Conservation (phyloP, 2,113 vertebrate genomes). For the Phycodurus eques region DNA sequence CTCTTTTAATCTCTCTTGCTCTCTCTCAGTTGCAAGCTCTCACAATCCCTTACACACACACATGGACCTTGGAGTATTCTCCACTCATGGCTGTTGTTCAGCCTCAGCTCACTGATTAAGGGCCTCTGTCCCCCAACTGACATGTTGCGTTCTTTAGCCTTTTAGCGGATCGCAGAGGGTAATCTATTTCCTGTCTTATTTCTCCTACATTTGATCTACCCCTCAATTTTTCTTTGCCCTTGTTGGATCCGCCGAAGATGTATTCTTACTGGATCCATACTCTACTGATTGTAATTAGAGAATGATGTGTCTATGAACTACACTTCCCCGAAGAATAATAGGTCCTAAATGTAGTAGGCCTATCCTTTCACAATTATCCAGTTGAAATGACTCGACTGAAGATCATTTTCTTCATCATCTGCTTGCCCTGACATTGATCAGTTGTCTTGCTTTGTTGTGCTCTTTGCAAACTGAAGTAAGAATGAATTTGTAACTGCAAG, state of each 20-base stretch:
- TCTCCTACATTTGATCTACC: background rate
- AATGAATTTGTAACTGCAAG: background rate
- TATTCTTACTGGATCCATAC: background rate
- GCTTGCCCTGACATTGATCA: background rate
- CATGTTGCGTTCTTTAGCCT: slow-evolving; percentile 46
- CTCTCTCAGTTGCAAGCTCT: background rate
- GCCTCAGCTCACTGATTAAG: slow-evolving; percentile 52
- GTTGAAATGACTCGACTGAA: background rate
- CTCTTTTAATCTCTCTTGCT: slow-evolving; percentile 7
- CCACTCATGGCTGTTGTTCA: slow-evolving; percentile 19
- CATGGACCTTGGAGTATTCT: slow-evolving; percentile 5
- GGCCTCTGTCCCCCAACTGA: slow-evolving; percentile 39
- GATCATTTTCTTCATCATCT: background rate
- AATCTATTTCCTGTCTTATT: slow-evolving; percentile 48
- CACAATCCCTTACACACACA: slow-evolving; percentile 6
- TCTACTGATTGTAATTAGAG: background rate
- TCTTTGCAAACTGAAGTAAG: background rate
- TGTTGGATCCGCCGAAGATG: background rate
- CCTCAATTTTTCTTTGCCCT: slow-evolving; percentile 17
- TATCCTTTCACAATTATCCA: background rate
- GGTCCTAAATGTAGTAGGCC: background rate
- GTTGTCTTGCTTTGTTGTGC: background rate
- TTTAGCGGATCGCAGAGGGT: slow-evolving; percentile 37
- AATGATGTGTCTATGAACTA: background rate
- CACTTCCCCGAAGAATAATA: background rate